Base-by-base conservation (phyloP, 2,888 invertebrate genomes). In the Dromius quadrimaculatus region DNA sequence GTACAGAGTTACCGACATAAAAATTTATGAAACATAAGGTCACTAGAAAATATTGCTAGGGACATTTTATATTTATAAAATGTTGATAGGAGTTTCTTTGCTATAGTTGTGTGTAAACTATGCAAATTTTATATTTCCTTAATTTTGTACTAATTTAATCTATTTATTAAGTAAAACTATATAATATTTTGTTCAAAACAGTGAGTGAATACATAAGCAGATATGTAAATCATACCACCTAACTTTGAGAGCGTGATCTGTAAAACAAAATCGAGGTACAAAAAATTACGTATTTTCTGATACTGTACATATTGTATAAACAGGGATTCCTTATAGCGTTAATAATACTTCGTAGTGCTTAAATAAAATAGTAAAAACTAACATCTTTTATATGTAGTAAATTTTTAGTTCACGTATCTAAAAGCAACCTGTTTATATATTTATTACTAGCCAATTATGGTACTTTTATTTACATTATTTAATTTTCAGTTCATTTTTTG, bases 81-180 rank as follows among this genome's bases (percentile, higher is more conserved):
- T 61, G 38, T 19, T 15, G 47, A 32, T 68, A 68, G n/a, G n/a
- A n/a, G 23, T 22, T 59, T 68, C 68, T 59, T 13, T 68, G 11
- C 68, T 11, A 32, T 57, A 38, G 38, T 41, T 68, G 57, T 57
- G 38, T 68, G 57, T 68, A 68, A 68, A 68, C 68, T 68, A 68
- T 68, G 68, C 41, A 43, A 41, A 68, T 68, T 68, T 57, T 57
- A 38, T 43, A 43, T 68, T 59, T 61, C 17, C 23, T 19, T 38
- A 23, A 68, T 68, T 68, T 61, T 43, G 2, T 68, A n/a, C 13
- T 28, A 22, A 57, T 57, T 68, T 57, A 11, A 9, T 13, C 23
- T 19, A 41, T 68, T 68, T 68, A 68, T 41, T 57, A 68, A 68
- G 68, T 68, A 36, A 68, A 68, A 68, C 23, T 43, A 11, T n/a